Percentiles rank a stretch among this genome's conserved stretches.
Evolutionary conservation across 1,140 invertebrate species (phyloP).

Genomic region (Artemia franciscana): DNA sequence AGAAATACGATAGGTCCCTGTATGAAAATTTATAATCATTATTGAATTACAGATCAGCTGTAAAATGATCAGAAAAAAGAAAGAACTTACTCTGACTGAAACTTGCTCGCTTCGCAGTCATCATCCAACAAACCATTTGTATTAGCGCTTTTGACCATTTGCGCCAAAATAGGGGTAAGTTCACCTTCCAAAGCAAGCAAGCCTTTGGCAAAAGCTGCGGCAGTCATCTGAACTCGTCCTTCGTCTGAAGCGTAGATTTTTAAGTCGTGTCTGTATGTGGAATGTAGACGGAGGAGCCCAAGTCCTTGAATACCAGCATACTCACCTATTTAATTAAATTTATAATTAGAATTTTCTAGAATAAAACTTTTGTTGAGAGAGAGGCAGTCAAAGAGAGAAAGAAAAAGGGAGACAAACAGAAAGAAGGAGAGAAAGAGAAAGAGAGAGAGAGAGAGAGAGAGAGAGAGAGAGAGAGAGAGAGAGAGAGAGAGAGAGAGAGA

Average conservation of each 20-base stretch:
- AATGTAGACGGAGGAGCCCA: conserved; percentile 76
- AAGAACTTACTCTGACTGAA: conserved; percentile 65
- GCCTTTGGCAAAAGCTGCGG: conserved; percentile 95
- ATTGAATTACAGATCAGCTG: no score
- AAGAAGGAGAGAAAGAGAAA: no score
- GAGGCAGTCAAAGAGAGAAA: no score
- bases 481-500: no score
- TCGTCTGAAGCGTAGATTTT: conserved; percentile 99
- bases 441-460: no score
- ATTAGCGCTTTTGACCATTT: conserved; percentile 99
- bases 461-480: no score
- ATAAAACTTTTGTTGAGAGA: no score
- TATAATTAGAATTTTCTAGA: no score
- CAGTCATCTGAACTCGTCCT: conserved; percentile 97
- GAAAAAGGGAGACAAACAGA: no score
- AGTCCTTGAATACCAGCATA: conserved; percentile 70
- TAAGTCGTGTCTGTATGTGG: conserved; percentile 92
- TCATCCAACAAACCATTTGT: conserved; percentile 95
- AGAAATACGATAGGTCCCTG: no score
- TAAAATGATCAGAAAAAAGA: conserved; percentile 7
- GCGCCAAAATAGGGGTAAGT: conserved; percentile 90
- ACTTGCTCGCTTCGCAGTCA: conserved; percentile 87
- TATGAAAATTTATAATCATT: neutral
- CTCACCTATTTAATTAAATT: no score
- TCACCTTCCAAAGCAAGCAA: conserved; percentile 90